Evolutionary conservation across 2,113 vertebrate genomes (phyloP).

Genomic region (Lepisosteus osseus): DNA sequence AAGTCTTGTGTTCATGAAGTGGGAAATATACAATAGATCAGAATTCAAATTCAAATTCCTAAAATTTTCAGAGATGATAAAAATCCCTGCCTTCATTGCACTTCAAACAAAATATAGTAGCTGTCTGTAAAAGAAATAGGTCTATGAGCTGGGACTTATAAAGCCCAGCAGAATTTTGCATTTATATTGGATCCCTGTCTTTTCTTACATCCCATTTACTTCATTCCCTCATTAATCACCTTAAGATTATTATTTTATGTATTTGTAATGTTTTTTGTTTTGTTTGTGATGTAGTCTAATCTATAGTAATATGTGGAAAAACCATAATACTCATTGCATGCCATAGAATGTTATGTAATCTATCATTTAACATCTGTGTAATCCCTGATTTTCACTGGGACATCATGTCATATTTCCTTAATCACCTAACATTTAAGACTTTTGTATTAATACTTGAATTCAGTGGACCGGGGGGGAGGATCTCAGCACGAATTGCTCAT

Average conservation of each 20-base stretch:
- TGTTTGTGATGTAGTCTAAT: conserved; percentile 32
- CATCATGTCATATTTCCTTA: conserved; percentile 5
- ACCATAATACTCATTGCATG: conserved; percentile 25
- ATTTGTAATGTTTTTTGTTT: neutral
- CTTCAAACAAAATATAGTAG: too few species aligned
- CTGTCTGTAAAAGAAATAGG: too few species aligned
- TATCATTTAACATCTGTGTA: conserved; percentile 18
- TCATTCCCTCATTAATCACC: neutral
- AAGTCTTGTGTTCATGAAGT: too few species aligned
- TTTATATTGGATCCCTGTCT: too few species aligned
- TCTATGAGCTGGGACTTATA: too few species aligned
- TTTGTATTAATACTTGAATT: neutral
- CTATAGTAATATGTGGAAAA: neutral
- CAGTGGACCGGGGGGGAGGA: neutral
- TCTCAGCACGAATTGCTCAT: neutral
- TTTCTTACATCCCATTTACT: neutral
- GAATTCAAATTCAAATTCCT: too few species aligned
- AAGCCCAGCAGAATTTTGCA: too few species aligned
- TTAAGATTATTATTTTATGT: neutral
- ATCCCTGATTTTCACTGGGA: conserved; percentile 6
- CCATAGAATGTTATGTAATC: conserved; percentile 10
- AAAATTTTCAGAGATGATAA: too few species aligned
- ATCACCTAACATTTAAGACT: neutral
- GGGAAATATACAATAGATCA: too few species aligned
- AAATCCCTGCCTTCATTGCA: too few species aligned